These are phyloP conservation scores for Cephus runcator DNA, from an alignment of 2,888 invertebrate genomes.

Conservation along the genomic window DNA sequence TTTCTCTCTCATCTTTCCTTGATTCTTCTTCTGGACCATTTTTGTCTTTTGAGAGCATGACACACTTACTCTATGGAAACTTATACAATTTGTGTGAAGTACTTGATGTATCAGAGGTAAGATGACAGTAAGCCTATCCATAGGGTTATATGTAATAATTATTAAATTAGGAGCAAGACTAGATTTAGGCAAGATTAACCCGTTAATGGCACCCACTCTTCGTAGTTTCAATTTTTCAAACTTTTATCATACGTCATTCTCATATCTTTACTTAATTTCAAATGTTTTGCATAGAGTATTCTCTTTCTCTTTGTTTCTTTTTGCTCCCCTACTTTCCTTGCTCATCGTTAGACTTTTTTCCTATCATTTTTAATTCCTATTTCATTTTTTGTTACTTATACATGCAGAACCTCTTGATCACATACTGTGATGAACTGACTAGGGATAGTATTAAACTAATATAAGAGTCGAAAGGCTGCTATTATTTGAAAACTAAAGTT, in stretches of 20 bases:
- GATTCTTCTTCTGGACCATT: slow-evolving; percentile 10
- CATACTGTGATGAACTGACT: too few species aligned
- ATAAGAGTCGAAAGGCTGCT: slow-evolving; percentile 35
- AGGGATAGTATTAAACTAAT: too few species aligned
- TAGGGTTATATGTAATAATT: slow-evolving; percentile 41
- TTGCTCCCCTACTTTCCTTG: slow-evolving; percentile 16
- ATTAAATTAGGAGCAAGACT: slow-evolving; percentile 48
- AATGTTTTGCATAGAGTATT: not conserved
- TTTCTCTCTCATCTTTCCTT: slow-evolving; percentile 5
- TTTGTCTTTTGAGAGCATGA: not conserved
- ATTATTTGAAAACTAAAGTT: slow-evolving; percentile 45
- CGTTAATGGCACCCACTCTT: not conserved
- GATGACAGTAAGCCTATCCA: slow-evolving; percentile 45
- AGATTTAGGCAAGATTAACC: slow-evolving; percentile 55
- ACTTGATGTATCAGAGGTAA: slow-evolving; percentile 41
- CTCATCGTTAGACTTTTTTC: slow-evolving; percentile 13
- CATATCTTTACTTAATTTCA: too few species aligned
- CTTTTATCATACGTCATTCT: too few species aligned
- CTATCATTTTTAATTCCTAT: not conserved
- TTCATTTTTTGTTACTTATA: too few species aligned
- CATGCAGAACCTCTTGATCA: too few species aligned
- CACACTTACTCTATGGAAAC: slow-evolving; percentile 25
- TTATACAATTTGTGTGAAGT: slow-evolving; percentile 42
- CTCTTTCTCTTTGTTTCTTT: slow-evolving; percentile 11
- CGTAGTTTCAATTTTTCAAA: too few species aligned